phyloP scores from a whole-genome alignment of 1,140 invertebrate species.

The Pseudomyrmex concolor region DNA sequence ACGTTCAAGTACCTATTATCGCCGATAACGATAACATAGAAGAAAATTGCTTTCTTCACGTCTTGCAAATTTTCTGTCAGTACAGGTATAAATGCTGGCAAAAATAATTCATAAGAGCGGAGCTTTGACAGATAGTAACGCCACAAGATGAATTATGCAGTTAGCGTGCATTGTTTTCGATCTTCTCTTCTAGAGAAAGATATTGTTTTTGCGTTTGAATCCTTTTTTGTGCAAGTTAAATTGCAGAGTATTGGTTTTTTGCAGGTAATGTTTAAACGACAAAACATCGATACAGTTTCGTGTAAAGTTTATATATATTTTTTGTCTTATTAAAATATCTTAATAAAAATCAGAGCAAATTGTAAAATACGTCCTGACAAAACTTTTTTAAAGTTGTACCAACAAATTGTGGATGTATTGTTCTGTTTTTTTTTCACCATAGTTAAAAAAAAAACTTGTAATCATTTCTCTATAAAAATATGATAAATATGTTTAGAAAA shows the following conservation, averaged over 20 bases:
- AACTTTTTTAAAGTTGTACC: too few species aligned
- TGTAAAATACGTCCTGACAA: background rate
- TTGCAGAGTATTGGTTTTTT: too few species aligned
- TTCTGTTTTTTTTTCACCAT: too few species aligned
- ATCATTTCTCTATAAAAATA: too few species aligned
- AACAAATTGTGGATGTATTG: too few species aligned
- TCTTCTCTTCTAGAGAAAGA: slow-evolving; percentile 5
- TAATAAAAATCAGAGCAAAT: background rate
- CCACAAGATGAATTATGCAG: slow-evolving; percentile 8
- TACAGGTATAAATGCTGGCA: background rate
- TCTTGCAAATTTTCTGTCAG: background rate
- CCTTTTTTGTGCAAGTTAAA: slow-evolving; percentile 13
- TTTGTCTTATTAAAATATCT: background rate
- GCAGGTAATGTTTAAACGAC: background rate
- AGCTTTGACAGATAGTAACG: slow-evolving; percentile 24
- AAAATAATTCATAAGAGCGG: slow-evolving; percentile 31
- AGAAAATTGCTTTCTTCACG: slow-evolving; percentile 45
- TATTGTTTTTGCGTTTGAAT: background rate
- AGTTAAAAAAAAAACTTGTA: too few species aligned
- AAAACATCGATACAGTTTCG: background rate
- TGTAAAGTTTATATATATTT: too few species aligned
- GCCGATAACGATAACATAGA: background rate
- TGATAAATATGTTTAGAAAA: background rate
- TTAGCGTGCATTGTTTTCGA: slow-evolving; percentile 22
- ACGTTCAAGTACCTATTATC: slow-evolving; percentile 24